These are phyloP conservation scores for Thryonomys swinderianus DNA, from an alignment of 2,113 vertebrate genomes.

Conservation along the genomic window DNA sequence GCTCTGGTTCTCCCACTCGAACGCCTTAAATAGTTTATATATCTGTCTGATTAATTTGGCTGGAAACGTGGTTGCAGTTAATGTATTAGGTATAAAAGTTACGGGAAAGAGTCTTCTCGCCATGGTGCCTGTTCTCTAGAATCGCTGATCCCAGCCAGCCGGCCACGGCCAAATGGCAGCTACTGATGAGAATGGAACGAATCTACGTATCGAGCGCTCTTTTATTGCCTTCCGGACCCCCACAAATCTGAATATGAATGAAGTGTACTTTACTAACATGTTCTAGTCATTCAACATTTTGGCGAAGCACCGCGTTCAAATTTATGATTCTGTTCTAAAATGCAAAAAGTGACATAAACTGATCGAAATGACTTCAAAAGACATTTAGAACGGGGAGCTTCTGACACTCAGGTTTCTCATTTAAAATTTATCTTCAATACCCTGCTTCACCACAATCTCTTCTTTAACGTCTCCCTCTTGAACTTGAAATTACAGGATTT, in stretches of 20 bases:
- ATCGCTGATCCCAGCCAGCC: constrained; percentile 21
- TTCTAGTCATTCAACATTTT: constrained; percentile 74
- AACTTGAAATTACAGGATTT: neutral
- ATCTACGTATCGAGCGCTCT: neutral
- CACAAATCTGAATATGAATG: constrained; percentile 54
- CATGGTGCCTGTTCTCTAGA: constrained; percentile 57
- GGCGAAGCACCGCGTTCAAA: constrained; percentile 65
- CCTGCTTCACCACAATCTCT: neutral
- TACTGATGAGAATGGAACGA: constrained; percentile 40
- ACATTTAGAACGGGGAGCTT: constrained; percentile 42
- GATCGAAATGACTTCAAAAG: constrained; percentile 47
- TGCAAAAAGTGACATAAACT: constrained; percentile 30
- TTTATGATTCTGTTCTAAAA: constrained; percentile 67
- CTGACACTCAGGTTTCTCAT: constrained; percentile 38
- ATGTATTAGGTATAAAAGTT: constrained; percentile 77
- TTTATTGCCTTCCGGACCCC: constrained; percentile 13
- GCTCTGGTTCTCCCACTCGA: constrained; percentile 80
- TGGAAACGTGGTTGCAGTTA: constrained; percentile 78
- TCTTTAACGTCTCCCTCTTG: neutral
- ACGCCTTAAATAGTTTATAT: constrained; percentile 81
- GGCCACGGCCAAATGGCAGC: constrained; percentile 39
- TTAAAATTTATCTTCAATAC: neutral
- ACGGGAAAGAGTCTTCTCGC: constrained; percentile 64
- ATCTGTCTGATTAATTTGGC: constrained; percentile 84
- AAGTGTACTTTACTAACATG: constrained; percentile 40